These are phyloP conservation scores for Biston stratarius DNA, from an alignment of 2,888 invertebrate genomes.

Conservation along the genomic window DNA sequence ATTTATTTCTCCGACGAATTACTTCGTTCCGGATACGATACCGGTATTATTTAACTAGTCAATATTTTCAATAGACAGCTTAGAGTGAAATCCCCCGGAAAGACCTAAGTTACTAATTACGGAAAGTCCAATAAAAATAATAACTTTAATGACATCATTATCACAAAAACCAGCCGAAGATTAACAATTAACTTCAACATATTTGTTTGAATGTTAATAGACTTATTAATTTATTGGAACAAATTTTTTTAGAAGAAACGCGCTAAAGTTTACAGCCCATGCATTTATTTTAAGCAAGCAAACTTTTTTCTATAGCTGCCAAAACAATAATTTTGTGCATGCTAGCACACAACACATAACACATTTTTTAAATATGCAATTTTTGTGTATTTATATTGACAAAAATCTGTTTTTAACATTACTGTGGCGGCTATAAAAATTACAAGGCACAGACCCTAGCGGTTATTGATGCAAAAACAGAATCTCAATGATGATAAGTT, in stretches of 20 bases:
- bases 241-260: too few relatives aligned
- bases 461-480: neutral
- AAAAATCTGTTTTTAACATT: neutral
- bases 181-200: neutral
- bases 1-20: too few relatives aligned
- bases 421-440: conserved; percentile 6
- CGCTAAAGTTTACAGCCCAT: neutral
- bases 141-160: neutral
- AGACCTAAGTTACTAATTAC: neutral
- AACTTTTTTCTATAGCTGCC: conserved; percentile 4
- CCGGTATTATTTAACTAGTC: neutral
- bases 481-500: too few relatives aligned
- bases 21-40: too few relatives aligned
- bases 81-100: conserved; percentile 3
- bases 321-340: neutral
- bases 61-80: neutral
- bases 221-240: neutral
- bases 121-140: conserved; percentile 12
- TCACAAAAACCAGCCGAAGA: neutral
- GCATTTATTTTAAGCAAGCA: conserved; percentile 6
- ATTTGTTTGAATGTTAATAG: neutral
- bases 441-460: conserved; percentile 14
- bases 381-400: neutral
- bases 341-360: too few relatives aligned
- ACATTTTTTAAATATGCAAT: too few relatives aligned